Conservation (phyloP, 2,113 vertebrate genomes). For the Chionomys nivalis region DNA sequence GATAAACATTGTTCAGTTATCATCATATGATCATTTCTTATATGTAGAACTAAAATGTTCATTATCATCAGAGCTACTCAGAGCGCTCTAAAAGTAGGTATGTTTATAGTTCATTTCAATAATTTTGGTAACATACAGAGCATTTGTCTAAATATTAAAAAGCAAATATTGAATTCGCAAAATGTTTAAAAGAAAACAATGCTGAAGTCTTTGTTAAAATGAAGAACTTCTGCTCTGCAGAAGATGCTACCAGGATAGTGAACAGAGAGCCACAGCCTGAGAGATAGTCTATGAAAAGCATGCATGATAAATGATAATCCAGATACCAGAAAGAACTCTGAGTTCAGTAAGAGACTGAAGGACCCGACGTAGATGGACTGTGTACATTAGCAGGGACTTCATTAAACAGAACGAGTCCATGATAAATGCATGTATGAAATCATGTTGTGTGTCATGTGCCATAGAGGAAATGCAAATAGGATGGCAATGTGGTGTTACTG, state of each 20-base stretch:
- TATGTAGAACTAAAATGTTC: constrained; percentile 15
- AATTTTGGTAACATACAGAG: not conserved
- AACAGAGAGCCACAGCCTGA: not conserved
- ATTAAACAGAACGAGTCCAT: not conserved
- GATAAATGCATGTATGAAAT: too few species aligned
- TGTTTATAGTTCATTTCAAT: not conserved
- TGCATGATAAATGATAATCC: not conserved
- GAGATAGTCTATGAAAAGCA: not conserved
- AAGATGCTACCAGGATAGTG: not conserved
- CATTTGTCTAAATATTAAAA: not conserved
- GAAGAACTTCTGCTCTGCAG: not conserved
- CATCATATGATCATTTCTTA: constrained; percentile 7
- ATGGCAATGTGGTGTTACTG: too few species aligned
- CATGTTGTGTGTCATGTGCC: not conserved
- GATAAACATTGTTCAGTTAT: not conserved
- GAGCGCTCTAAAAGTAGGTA: not conserved
- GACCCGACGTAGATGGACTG: not conserved
- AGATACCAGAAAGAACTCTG: not conserved
- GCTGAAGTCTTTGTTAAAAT: not conserved
- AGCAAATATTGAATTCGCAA: constrained; percentile 4
- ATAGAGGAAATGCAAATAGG: not conserved
- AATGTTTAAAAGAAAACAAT: not conserved
- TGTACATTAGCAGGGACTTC: not conserved
- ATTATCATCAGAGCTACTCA: not conserved
- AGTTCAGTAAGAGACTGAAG: not conserved